A percentile compares a stretch with the other conserved stretches of the same genome.
These are phyloP conservation scores for Thalassarche chlororhynchos DNA, from an alignment of 2,113 vertebrate species.

Conservation along the genomic window DNA sequence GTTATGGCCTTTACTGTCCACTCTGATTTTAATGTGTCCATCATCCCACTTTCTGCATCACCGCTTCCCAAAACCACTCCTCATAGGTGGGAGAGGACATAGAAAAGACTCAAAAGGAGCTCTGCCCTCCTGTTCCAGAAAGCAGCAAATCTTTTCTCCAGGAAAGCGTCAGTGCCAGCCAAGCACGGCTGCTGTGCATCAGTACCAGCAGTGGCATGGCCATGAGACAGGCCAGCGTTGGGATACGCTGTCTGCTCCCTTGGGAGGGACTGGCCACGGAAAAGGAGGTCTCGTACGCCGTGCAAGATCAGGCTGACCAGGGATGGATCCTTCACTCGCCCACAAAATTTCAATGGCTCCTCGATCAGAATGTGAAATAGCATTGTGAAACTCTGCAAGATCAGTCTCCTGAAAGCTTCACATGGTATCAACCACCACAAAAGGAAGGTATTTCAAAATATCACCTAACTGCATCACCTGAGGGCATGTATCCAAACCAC, in stretches of 20 bases:
- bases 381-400: background rate
- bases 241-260: background rate
- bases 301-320: background rate
- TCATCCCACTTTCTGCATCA: background rate
- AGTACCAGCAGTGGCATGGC: background rate
- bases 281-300: fast-evolving
- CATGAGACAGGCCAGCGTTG: fast-evolving
- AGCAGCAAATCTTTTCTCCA: background rate
- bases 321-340: background rate
- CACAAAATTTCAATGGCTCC: background rate
- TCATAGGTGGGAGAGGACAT: background rate
- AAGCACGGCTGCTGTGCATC: fast-evolving
- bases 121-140: background rate
- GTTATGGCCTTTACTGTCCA: background rate
- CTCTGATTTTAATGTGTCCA: background rate
- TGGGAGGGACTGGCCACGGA: fast-evolving
- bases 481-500: background rate
- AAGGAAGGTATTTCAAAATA: background rate
- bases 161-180: background rate
- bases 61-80: background rate
- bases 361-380: background rate
- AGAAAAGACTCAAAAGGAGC: background rate
- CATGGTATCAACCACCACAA: background rate
- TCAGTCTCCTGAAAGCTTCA: background rate
- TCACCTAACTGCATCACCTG: background rate